A percentile compares a stretch with the other conserved stretches of the same genome.
phyloP scores from a whole-genome alignment of 2,113 vertebrate genomes.

The Scomber japonicus region DNA sequence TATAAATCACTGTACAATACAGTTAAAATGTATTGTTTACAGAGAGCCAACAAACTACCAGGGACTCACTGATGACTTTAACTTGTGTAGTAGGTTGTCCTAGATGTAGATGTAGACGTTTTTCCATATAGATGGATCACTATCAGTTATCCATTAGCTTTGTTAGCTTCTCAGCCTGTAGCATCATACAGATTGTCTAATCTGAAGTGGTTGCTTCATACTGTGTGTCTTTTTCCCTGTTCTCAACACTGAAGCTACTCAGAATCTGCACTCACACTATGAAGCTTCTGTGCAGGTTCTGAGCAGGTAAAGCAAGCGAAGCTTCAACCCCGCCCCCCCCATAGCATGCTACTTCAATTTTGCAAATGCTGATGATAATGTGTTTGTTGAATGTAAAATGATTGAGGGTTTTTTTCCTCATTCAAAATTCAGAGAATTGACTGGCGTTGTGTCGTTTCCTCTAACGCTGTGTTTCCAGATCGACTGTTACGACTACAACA shows the following conservation, averaged over 20 bases:
- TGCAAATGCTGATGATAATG: neutral
- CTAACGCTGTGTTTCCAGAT: slow-evolving; percentile 84
- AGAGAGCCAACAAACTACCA: neutral
- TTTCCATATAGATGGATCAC: slow-evolving; percentile 49
- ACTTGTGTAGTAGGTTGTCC: neutral
- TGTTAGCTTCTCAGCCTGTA: slow-evolving; percentile 15
- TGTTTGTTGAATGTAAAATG: neutral
- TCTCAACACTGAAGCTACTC: neutral
- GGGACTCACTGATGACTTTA: too few relatives aligned
- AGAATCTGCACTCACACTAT: neutral
- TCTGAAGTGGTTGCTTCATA: slow-evolving; percentile 20
- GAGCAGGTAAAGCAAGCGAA: neutral
- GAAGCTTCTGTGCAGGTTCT: slow-evolving; percentile 1
- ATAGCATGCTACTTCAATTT: slow-evolving; percentile 42
- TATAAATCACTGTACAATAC: neutral
- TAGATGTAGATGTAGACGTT: neutral
- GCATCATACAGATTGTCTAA: slow-evolving; percentile 12
- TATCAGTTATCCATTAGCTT: slow-evolving; percentile 32
- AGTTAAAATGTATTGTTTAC: too few relatives aligned
- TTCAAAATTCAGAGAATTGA: neutral
- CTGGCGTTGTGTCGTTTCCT: neutral
- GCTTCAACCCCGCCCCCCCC: neutral
- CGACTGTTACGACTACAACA: slow-evolving; percentile 95
- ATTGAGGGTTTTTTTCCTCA: neutral
- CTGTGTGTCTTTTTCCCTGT: slow-evolving; percentile 19